Evolutionary conservation across 2,113 vertebrate species (phyloP), one percentile per base, ranked within the genome.

Genomic region (Candoia aspera): DNA sequence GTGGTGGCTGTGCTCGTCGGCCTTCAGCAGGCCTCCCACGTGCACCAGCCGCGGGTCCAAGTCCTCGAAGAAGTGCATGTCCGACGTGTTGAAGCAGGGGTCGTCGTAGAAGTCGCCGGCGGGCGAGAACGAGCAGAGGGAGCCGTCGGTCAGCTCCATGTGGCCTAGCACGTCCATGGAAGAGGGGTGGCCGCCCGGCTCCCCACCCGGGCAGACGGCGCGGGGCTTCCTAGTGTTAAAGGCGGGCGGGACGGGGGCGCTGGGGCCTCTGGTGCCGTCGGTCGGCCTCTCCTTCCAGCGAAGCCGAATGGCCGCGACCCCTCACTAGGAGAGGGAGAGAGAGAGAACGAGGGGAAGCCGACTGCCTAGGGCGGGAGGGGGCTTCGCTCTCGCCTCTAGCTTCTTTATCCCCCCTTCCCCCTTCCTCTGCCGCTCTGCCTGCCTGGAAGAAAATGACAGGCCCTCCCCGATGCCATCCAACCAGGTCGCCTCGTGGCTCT

Each of bases 1-100:
- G 0, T 96, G 97, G 11, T 97, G 96, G 94, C 97, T 97, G 0
- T 98, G 98, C 85, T 98, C 97, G 89, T 99, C 98, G 0, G 98
- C 98, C 86, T 98, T 98, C 96, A 99, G 98, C 91, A 99, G 97
- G 0, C 98, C 98, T 46, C 98, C 97, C 88, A 98, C 98, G 49
- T 99, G 99, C 94, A 99, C 98, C 86, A 99, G 97, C 94, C 99
- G 97, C 9, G 99, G 99, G 96, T 99, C 99, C 97, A 99, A 97
- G 96, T 99, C 99, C 95, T 99, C 99, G 24, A 99, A 99, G 97
- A 99, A 99, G 96, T 98, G 98, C 98, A 99, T 98, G 97, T 99
- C 99, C 0, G 98, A 98, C 1, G 98, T 99, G 96, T 98, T 98
- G 96, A 99, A 99, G 96, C 99, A 99, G 1, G 99, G 98, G 95